phyloP scores from a whole-genome alignment of 2,113 vertebrate species.

The Otolemur garnettii region DNA sequence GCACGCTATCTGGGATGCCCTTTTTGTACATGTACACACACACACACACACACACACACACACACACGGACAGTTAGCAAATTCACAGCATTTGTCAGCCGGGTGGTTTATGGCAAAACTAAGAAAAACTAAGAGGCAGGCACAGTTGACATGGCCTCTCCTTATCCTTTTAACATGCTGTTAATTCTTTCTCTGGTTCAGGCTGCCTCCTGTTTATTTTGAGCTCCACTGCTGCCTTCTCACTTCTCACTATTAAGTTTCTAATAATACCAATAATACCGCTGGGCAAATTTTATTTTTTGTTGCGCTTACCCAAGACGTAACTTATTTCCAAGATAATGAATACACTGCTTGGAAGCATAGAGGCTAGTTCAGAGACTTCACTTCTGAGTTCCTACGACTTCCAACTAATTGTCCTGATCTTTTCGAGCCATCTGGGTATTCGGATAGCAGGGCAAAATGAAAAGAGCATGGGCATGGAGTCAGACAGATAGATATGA shows the following conservation, averaged over 20 bases:
- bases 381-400: conserved; percentile 14
- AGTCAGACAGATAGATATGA: not conserved
- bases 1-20: not conserved
- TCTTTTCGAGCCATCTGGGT: conserved; percentile 1
- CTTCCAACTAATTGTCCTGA: not conserved
- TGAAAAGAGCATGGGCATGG: not conserved
- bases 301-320: not conserved
- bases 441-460: not conserved
- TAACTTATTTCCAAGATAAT: conserved; percentile 28
- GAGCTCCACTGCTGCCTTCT: not conserved
- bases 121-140: not conserved
- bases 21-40: not conserved
- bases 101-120: not conserved
- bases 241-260: not conserved
- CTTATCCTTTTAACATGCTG: not conserved
- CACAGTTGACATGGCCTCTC: not conserved
- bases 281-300: not conserved
- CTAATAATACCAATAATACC: not conserved
- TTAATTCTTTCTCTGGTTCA: not conserved
- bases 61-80: not conserved
- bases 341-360: not conserved
- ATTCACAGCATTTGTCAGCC: not conserved
- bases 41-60: too few relatives aligned
- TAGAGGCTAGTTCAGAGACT: not conserved
- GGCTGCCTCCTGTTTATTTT: not conserved